Base-by-base conservation (phyloP, 2,113 vertebrate genomes). In the Brachyhypopomus occidentalis region DNA sequence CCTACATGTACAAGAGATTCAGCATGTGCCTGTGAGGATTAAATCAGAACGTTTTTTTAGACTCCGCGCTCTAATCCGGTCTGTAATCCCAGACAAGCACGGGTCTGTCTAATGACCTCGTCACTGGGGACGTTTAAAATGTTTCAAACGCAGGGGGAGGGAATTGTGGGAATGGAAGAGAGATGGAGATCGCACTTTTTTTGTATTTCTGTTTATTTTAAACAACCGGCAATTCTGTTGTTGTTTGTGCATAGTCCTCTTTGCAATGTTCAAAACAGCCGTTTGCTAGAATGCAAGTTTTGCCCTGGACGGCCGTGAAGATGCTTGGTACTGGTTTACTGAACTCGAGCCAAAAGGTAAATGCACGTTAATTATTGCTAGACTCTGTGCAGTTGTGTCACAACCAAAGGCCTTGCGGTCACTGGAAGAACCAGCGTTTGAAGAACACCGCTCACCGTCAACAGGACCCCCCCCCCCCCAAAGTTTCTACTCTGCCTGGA, bases 401-500 rank as follows among this genome's bases (percentile, higher is more conserved):
- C 38, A 22, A 48, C 62, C 58, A 4, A 19, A 41, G 34, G 11
- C 69, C 64, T 78, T 6, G 36, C 56, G 48, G n/a, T n/a, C 19
- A 64, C 63, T 75, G 58, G 75, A 27, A 82, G 58, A 85, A 56
- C 64, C 77, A 30, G 64, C 30, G 14, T 27, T 77, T 72, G 20
- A 12, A 45, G 20, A 56, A 82, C 23, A 75, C 56, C 38, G 80
- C 38, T 60, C 78, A 36, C 23, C 8, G 30, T 71, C 8, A 45
- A 38, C 34, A 60, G 48, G 83, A 80, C 74, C 19, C 34, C 45
- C 75, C 64, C 38, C 74, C 19, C 34, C 45, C 75, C 64, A 52
- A 77, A 86, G 83, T 84, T 83, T 6, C 3, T 9, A 9, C 83
- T 82, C 85, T 83, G 27, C n/a, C 69, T 86, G 81, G 67, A 64